Base-by-base conservation (phyloP, 2,888 invertebrate genomes). In the Ophion slaviceki region DNA sequence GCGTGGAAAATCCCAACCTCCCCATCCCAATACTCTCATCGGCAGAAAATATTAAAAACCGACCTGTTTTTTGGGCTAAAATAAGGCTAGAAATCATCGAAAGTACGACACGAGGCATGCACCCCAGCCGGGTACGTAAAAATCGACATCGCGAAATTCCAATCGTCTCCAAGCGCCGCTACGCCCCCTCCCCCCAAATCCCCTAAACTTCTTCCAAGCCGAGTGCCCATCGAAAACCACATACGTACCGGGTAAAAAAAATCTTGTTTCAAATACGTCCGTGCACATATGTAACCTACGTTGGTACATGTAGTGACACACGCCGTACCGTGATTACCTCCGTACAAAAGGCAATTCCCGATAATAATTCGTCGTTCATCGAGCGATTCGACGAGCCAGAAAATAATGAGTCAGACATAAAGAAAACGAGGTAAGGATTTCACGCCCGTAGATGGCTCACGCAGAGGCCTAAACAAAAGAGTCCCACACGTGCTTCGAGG, bases 401-500 rank as follows among this genome's bases (percentile, higher is more conserved):
- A 62, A 71, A 80, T 67, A 71, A 80, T 74, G 80, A 80, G 59
- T 68, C 74, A 67, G n/a, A 81, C 24, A 45, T 64, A 20, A 45
- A 74, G 64, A 28, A 71, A 82, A 78, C 59, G 71, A 61, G 59
- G 45, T 53, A 17, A 47, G 20, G 28, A 68, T 70, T 85, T 79
- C 70, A 80, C 68, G 74, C n/a, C 61, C 81, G 45, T 77, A 59
- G 53, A 64, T 68, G 78, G 36, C 20, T 59, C 62, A 53, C 53
- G 53, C 53, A 36, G 68, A 68, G 76, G 61, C 14, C 67, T 24
- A 70, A 74, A 81, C 78, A 85, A 85, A 74, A 81, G 79, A 80
- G 67, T 84, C 82, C 87, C 80, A 88, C 87, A 89, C 87, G 88
- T 86, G 89, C 89, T 88, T 86, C 87, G n/a, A 82, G 70, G 82